Conservation (phyloP, 2,888 invertebrate species). For the Tetropium fuscum region DNA sequence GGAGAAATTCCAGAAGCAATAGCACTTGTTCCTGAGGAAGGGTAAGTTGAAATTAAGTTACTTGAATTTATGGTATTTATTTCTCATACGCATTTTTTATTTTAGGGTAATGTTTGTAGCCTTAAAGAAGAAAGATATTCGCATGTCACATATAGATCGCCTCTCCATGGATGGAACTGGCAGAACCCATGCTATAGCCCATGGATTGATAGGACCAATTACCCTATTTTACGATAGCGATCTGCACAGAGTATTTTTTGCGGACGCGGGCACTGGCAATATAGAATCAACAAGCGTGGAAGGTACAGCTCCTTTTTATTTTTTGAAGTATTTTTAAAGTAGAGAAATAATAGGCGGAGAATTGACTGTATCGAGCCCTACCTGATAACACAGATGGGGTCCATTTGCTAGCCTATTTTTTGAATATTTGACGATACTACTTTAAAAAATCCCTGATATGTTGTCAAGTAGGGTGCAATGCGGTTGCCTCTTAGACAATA, state of each 20-base stretch:
- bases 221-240: constrained; percentile 70
- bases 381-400: too few species aligned
- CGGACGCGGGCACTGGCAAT: constrained; percentile 74
- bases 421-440: too few species aligned
- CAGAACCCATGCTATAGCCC: constrained; percentile 63
- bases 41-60: constrained; percentile 64
- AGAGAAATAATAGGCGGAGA: too few species aligned
- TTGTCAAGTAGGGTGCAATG: too few species aligned
- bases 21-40: constrained; percentile 75
- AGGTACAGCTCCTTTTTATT: too few species aligned
- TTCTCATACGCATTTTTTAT: not conserved
- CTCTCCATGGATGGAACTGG: constrained; percentile 77
- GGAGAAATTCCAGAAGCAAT: constrained; percentile 76
- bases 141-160: constrained; percentile 72
- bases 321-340: too few species aligned
- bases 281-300: constrained; percentile 75
- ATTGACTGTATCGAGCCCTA: too few species aligned
- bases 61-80: not conserved
- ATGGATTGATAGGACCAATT: constrained; percentile 68
- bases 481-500: too few species aligned
- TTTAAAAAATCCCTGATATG: too few species aligned
- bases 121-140: constrained; percentile 55
- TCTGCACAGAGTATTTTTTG: constrained; percentile 73
- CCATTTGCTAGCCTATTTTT: too few species aligned
- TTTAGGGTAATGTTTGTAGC: constrained; percentile 76